Percentiles rank a stretch among this genome's conserved stretches.
Evolutionary conservation across 2,888 invertebrate species (phyloP).

Genomic region (Isotomurus palustris): DNA sequence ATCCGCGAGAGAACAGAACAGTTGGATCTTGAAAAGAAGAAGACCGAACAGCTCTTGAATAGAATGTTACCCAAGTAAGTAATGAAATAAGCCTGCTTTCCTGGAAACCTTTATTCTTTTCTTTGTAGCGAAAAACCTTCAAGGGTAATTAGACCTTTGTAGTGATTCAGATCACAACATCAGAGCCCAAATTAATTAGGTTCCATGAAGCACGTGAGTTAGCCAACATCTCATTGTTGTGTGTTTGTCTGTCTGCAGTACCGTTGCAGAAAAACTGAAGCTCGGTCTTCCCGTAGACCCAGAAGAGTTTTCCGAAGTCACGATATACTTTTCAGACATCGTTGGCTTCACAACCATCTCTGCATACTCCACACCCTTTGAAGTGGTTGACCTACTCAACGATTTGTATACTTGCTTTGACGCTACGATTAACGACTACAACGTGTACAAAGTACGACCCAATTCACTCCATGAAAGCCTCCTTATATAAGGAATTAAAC

Average conservation of each 20-base stretch:
- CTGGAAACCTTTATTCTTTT: background rate
- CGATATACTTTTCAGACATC: slow-evolving; percentile 92
- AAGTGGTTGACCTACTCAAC: slow-evolving; percentile 85
- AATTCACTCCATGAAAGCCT: too few relatives aligned
- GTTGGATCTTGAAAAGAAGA: slow-evolving; percentile 89
- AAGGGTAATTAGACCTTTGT: too few relatives aligned
- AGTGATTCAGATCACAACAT: too few relatives aligned
- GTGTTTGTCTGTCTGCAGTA: slow-evolving; percentile 55
- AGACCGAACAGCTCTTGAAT: slow-evolving; percentile 86
- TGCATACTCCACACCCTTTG: slow-evolving; percentile 83
- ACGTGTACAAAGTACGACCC: slow-evolving; percentile 72
- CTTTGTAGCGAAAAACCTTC: too few relatives aligned
- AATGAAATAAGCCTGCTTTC: too few relatives aligned
- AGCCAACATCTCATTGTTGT: too few relatives aligned
- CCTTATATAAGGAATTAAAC: background rate
- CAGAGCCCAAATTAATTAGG: too few relatives aligned
- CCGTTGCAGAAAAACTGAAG: slow-evolving; percentile 86
- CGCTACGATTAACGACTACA: slow-evolving; percentile 84
- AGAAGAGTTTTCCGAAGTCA: slow-evolving; percentile 71
- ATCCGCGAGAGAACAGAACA: slow-evolving; percentile 89
- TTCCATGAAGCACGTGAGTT: too few relatives aligned
- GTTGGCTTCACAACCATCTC: slow-evolving; percentile 91
- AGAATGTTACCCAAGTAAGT: slow-evolving; percentile 77
- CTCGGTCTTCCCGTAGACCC: slow-evolving; percentile 85
- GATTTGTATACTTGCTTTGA: slow-evolving; percentile 91